These are phyloP conservation scores for Urocyon cinereoargenteus DNA, from an alignment of 2,797 vertebrate species.

Conservation along the genomic window DNA sequence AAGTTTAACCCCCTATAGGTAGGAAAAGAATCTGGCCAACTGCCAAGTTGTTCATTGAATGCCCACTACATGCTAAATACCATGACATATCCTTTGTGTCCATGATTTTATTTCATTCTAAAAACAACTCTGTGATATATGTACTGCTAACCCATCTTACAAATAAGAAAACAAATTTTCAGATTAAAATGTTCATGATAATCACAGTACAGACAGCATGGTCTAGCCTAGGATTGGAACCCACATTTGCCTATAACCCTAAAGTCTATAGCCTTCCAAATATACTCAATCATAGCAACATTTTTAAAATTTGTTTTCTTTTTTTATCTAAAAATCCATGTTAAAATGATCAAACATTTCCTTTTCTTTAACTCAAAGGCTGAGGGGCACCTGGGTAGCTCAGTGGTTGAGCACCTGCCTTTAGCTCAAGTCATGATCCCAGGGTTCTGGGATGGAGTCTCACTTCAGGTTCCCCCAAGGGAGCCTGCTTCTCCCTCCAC, in stretches of 20 bases:
- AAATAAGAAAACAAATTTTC: conserved; percentile 26
- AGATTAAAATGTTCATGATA: background rate
- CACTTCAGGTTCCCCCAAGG: too few relatives aligned
- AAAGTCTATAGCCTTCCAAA: background rate
- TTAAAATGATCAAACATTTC: background rate
- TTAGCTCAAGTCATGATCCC: too few relatives aligned
- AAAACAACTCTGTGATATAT: background rate
- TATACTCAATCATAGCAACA: background rate
- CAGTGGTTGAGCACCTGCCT: too few relatives aligned
- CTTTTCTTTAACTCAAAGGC: background rate
- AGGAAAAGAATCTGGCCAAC: background rate
- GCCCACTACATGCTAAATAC: background rate
- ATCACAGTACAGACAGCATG: background rate
- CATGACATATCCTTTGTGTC: background rate
- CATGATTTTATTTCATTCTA: conserved; percentile 35
- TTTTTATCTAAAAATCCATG: background rate
- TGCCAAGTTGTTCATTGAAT: background rate
- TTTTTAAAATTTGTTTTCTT: background rate
- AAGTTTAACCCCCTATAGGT: background rate
- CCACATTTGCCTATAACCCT: background rate
- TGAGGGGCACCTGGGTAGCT: background rate
- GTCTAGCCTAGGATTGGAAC: background rate
- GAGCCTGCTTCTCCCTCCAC: too few relatives aligned
- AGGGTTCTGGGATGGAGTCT: too few relatives aligned
- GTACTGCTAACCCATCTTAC: background rate